These are phyloP conservation scores for Erythrocercus mccallii DNA, from an alignment of 2,113 vertebrate genomes.

Conservation along the genomic window DNA sequence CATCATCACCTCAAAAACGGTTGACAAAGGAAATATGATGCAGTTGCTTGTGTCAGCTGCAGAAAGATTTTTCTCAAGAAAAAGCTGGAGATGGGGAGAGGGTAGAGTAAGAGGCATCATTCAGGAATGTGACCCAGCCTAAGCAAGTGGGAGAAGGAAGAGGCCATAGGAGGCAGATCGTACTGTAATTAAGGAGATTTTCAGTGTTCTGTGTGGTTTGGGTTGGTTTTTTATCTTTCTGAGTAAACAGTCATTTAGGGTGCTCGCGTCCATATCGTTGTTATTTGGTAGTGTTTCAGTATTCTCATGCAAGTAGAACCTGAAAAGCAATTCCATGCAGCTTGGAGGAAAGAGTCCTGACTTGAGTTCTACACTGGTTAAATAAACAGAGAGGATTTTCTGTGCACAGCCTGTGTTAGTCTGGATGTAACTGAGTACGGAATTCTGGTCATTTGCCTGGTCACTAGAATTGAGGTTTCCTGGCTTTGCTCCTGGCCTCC, in stretches of 20 bases:
- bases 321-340: not conserved
- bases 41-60: not conserved
- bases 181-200: not conserved
- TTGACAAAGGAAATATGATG: not conserved
- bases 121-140: not conserved
- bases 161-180: not conserved
- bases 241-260: not conserved
- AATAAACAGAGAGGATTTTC: not conserved
- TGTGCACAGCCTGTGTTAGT: not conserved
- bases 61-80: not conserved
- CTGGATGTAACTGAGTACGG: rapidly evolving
- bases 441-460: not conserved
- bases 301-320: not conserved
- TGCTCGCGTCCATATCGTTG: not conserved
- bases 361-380: not conserved
- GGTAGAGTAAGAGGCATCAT: not conserved
- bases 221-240: not conserved
- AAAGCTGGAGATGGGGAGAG: not conserved
- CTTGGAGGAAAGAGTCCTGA: not conserved
- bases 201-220: not conserved
- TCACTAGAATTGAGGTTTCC: not conserved
- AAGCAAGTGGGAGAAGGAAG: not conserved
- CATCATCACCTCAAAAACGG: not conserved
- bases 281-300: not conserved
- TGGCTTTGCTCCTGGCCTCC: not conserved